Percentiles rank a stretch among this genome's conserved stretches.
These are phyloP conservation scores for Anoplolepis gracilipes DNA, from an alignment of 1,140 invertebrate species.

Conservation along the genomic window DNA sequence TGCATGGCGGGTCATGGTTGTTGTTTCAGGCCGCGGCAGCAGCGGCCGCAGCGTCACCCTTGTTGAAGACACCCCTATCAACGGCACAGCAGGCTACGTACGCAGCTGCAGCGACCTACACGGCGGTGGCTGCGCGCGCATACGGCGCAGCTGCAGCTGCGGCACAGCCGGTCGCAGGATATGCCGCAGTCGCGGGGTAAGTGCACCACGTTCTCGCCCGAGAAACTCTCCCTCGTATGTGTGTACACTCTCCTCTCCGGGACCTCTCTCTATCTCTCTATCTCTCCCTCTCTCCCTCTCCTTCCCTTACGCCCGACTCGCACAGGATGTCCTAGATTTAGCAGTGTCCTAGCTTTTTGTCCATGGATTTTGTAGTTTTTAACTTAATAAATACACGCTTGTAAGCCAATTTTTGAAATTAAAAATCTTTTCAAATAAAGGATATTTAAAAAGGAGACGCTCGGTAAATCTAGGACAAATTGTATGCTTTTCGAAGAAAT, in stretches of 20 bases:
- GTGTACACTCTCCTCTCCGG: conserved; percentile 30
- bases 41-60: conserved; percentile 90
- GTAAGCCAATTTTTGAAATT: neutral
- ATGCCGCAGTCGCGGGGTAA: conserved; percentile 91
- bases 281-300: neutral
- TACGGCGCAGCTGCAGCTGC: conserved; percentile 90
- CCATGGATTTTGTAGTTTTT: neutral
- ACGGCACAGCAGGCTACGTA: conserved; percentile 91
- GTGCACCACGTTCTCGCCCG: conserved; percentile 67
- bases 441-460: neutral
- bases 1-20: conserved; percentile 86
- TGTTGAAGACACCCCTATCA: conserved; percentile 90
- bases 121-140: conserved; percentile 92
- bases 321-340: conserved; percentile 29
- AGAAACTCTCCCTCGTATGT: conserved; percentile 4
- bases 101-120: conserved; percentile 93
- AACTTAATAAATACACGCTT: neutral
- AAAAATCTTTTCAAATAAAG: neutral
- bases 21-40: conserved; percentile 87
- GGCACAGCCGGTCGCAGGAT: conserved; percentile 88
- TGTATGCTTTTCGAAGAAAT: neutral
- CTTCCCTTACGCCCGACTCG: neutral
- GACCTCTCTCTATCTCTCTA: conserved; percentile 13
- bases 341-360: neutral
- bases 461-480: neutral